Evolutionary conservation across 2,113 vertebrate genomes (phyloP).

Genomic region (Origma solitaria): DNA sequence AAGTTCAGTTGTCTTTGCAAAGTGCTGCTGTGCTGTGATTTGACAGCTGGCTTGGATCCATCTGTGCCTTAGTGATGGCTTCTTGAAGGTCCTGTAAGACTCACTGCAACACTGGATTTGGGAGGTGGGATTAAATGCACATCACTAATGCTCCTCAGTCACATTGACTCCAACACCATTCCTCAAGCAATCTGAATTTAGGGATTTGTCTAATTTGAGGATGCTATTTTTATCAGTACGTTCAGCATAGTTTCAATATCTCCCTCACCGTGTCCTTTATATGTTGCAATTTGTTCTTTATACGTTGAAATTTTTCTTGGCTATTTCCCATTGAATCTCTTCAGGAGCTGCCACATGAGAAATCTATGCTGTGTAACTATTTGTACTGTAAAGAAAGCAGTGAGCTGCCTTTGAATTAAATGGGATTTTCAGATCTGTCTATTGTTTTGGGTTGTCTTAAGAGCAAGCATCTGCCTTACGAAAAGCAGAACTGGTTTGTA

Average conservation of each 20-base stretch:
- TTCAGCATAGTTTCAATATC: background rate
- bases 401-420: constrained; percentile 61
- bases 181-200: background rate
- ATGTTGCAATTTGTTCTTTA: constrained; percentile 8
- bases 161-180: background rate
- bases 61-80: background rate
- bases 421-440: constrained; percentile 54
- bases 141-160: background rate
- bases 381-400: constrained; percentile 69
- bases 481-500: constrained; percentile 71
- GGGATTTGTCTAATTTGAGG: background rate
- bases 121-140: background rate
- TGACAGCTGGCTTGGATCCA: background rate
- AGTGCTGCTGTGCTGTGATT: constrained; percentile 28
- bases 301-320: constrained; percentile 29
- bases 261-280: background rate
- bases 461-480: constrained; percentile 66
- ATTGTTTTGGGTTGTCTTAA: constrained; percentile 57
- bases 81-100: background rate
- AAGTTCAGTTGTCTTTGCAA: background rate
- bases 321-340: constrained; percentile 44
- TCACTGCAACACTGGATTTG: background rate
- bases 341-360: constrained; percentile 49
- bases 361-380: constrained; percentile 55
- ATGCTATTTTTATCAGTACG: background rate